Evolutionary conservation across 2,797 vertebrate species (phyloP).

Genomic region (Numenius phaeopus): DNA sequence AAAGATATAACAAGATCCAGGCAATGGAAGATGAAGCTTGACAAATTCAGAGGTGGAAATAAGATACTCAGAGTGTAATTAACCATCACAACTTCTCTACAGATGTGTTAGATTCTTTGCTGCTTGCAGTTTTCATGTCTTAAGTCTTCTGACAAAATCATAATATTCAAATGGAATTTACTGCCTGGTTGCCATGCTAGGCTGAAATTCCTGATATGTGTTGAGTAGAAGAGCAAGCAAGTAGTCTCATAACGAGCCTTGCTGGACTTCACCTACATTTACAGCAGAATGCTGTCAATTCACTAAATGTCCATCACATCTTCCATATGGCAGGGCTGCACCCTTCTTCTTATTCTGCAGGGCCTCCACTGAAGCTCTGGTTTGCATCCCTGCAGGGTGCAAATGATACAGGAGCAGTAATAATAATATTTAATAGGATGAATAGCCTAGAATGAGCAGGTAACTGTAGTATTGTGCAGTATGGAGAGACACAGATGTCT

Average conservation of each 20-base stretch:
- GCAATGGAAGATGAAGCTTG: conserved; percentile 13
- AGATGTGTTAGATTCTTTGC: not conserved
- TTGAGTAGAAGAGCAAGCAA: not conserved
- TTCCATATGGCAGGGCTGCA: not conserved
- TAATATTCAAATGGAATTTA: not conserved
- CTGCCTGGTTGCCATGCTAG: not conserved
- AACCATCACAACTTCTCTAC: not conserved
- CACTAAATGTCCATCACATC: not conserved
- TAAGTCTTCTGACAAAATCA: not conserved
- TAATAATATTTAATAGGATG: not conserved
- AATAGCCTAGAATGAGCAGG: not conserved
- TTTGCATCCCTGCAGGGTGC: not conserved
- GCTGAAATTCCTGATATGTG: not conserved
- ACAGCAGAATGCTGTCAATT: not conserved
- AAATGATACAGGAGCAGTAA: not conserved
- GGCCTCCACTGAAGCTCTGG: not conserved
- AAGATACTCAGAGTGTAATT: conserved; percentile 34
- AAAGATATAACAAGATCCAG: conserved; percentile 30
- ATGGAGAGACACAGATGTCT: not conserved
- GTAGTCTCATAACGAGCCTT: not conserved
- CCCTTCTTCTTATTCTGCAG: not conserved
- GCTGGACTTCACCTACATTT: not conserved
- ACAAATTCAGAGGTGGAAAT: conserved; percentile 48
- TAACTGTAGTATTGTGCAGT: not conserved
- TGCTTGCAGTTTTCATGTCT: not conserved